Base-by-base conservation (phyloP, 1,140 invertebrate genomes). In the Drosophila suzukii region DNA sequence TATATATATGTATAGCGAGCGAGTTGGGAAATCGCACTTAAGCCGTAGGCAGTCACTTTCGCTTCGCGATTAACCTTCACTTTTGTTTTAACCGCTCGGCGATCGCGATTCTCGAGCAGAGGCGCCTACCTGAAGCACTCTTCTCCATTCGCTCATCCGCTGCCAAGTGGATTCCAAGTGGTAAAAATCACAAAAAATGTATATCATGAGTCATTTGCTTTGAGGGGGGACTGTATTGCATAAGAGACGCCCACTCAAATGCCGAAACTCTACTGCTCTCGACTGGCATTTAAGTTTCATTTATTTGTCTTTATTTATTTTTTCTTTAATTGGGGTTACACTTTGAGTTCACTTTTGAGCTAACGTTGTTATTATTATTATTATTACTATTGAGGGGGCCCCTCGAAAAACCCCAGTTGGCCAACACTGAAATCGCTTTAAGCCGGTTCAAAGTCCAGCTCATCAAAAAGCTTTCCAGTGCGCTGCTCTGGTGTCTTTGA, bases 241-340 rank as follows among this genome's bases (percentile, higher is more conserved):
- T 72, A 72, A 72, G 65, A 71, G 66, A 72, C 68, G 68, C 68
- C 68, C 68, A 72, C 68, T 72, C 67, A 41, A 71, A 10, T 47
- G 43, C 67, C 53, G 63, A 65, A 67, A 67, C 53, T 71, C 67
- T 65, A 63, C 30, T 55, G 44, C 57, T 59, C 57, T 59, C 57
- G 43, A 36, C 65, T 57, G 61, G 60, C 60, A 66, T 58, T 75
- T 75, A 53, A 44, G 49, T 75, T 76, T 75, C 60, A 30, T 56
- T 75, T 75, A 51, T 57, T 75, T 75, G 51, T 76, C 54, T 75
- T 58, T 75, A 75, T 75, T 75, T 51, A 63, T 75, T 75, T 75
- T 74, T 54, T 41, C 62, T 75, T 88, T 83, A 88, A 88, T 88
- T 88, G 84, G 79, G 84, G 75, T 89, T 89, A 83, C 75, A 71